phyloP scores from a whole-genome alignment of 2,888 invertebrate species.

The Troglohyphantes excavatus region DNA sequence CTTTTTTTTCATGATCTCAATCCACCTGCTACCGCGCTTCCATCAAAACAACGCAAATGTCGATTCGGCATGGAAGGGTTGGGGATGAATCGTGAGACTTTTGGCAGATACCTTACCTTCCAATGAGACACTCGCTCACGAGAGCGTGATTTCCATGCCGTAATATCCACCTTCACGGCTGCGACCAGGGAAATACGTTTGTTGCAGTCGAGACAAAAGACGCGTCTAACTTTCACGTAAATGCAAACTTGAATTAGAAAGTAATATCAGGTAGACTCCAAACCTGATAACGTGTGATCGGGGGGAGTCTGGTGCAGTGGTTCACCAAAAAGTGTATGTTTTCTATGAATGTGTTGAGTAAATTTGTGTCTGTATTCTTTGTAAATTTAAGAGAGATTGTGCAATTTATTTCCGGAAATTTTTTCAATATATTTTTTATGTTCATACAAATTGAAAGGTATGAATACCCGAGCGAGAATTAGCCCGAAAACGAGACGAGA shows the following conservation, averaged over 20 bases:
- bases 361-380: too few species aligned
- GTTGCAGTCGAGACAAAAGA: neutral
- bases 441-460: too few species aligned
- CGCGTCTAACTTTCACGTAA: neutral
- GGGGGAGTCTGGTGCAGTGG: too few species aligned
- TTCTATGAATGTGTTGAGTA: too few species aligned
- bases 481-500: too few species aligned
- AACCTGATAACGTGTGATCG: too few species aligned
- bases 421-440: too few species aligned
- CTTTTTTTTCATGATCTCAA: neutral
- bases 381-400: too few species aligned
- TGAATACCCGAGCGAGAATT: too few species aligned
- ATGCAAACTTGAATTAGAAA: neutral
- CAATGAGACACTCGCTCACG: neutral
- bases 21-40: neutral
- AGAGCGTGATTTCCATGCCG: neutral
- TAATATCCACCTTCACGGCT: neutral
- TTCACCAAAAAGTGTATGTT: too few species aligned
- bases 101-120: neutral
- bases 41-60: neutral
- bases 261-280: too few species aligned
- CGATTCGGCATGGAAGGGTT: neutral
- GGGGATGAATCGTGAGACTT: neutral
- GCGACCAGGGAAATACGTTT: neutral
- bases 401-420: too few species aligned